Percentiles rank a stretch among this genome's conserved stretches.
Evolutionary conservation across 2,113 vertebrate genomes (phyloP).

Genomic region (Cavia porcellus): DNA sequence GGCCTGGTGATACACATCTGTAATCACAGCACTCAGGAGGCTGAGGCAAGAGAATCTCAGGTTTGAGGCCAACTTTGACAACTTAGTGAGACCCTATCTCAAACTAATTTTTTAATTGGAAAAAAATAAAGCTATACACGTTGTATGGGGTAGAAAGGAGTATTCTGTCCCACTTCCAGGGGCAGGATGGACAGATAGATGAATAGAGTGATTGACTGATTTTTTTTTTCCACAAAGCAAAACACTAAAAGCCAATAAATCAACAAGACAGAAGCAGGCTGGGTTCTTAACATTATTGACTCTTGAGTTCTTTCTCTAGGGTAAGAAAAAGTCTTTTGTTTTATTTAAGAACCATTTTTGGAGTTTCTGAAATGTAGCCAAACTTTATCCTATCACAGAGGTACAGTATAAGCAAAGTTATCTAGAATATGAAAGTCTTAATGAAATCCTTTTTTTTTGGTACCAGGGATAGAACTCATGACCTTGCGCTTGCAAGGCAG

Average conservation of each 20-base stretch:
- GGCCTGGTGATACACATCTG: background rate
- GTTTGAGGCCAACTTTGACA: background rate
- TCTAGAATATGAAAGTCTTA: background rate
- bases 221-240: background rate
- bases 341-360: constrained; percentile 4
- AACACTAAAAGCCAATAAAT: background rate
- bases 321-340: background rate
- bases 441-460: background rate
- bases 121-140: background rate
- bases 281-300: background rate
- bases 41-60: background rate
- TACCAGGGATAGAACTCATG: no score
- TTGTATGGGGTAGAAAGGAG: background rate
- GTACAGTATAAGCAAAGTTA: background rate
- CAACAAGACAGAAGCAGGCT: background rate
- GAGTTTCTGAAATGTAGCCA: constrained; percentile 16
- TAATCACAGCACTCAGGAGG: background rate
- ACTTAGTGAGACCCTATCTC: background rate
- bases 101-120: background rate
- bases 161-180: background rate
- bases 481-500: no score
- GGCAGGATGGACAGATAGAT: background rate
- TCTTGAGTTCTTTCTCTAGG: background rate
- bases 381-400: background rate
- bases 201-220: no score